Evolutionary conservation across 2,113 vertebrate genomes (phyloP).

Genomic region (Paedocypris sp.): DNA sequence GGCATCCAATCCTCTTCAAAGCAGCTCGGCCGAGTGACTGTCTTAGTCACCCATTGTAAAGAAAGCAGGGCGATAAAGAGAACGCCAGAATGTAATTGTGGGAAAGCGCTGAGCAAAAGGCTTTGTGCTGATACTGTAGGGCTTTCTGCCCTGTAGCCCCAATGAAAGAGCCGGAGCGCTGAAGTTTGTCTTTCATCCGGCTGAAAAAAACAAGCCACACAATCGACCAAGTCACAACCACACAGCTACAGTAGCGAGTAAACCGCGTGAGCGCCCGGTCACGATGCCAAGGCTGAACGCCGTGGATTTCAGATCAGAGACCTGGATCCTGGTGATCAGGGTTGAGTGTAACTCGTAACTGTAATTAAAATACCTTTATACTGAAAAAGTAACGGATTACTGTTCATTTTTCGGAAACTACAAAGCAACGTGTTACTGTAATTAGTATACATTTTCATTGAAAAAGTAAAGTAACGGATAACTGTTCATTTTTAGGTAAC

Average conservation of each 20-base stretch:
- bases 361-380: too few relatives aligned
- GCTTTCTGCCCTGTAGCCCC: slow-evolving; percentile 51
- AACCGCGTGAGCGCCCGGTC: slow-evolving; percentile 7
- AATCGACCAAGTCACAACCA: slow-evolving; percentile 46
- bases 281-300: slow-evolving; percentile 1
- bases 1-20: slow-evolving; percentile 19
- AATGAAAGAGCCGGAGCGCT: slow-evolving; percentile 56
- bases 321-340: slow-evolving; percentile 6
- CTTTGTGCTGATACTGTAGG: slow-evolving; percentile 56
- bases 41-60: slow-evolving; percentile 57
- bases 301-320: neutral
- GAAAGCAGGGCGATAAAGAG: slow-evolving; percentile 50
- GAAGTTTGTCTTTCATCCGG: slow-evolving; percentile 60
- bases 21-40: slow-evolving; percentile 30
- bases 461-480: too few relatives aligned
- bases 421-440: too few relatives aligned
- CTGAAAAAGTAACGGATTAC: too few relatives aligned
- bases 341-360: too few relatives aligned
- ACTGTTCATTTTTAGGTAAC: too few relatives aligned
- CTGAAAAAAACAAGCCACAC: slow-evolving; percentile 55
- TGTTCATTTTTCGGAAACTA: too few relatives aligned
- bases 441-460: too few relatives aligned
- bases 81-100: slow-evolving; percentile 48
- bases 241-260: slow-evolving; percentile 4
- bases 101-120: slow-evolving; percentile 55